Conservation (phyloP, 2,888 invertebrate genomes). For the Drosophila kambysellisi region DNA sequence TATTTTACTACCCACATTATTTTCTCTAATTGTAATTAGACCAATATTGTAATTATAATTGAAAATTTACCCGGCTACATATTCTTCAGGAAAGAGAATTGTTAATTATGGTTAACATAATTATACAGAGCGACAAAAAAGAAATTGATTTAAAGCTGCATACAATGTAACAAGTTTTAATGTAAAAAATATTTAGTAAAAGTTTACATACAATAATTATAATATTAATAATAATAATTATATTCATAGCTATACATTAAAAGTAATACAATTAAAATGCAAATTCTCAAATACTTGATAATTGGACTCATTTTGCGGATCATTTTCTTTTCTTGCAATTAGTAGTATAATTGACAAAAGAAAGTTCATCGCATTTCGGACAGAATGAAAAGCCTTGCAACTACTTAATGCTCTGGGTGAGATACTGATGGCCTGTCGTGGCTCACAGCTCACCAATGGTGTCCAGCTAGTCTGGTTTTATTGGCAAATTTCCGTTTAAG, state of each 20-base stretch:
- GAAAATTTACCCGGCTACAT: slow-evolving; percentile 28
- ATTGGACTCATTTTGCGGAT: slow-evolving; percentile 20
- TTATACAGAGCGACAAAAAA: slow-evolving; percentile 17
- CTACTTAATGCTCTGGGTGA: slow-evolving; percentile 86
- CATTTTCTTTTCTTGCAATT: neutral
- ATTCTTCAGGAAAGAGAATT: neutral
- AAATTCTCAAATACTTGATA: slow-evolving; percentile 56
- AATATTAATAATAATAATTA: slow-evolving; percentile 49
- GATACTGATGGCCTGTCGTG: slow-evolving; percentile 86
- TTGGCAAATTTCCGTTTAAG: too few relatives aligned
- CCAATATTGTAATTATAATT: neutral
- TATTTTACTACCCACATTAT: neutral
- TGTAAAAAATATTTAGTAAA: slow-evolving; percentile 54
- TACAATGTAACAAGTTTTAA: slow-evolving; percentile 67
- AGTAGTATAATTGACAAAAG: slow-evolving; percentile 36
- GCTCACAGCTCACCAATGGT: slow-evolving; percentile 89
- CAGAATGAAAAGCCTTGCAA: slow-evolving; percentile 1
- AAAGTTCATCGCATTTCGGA: slow-evolving; percentile 15
- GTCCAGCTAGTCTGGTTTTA: slow-evolving; percentile 85
- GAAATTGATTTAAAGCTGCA: slow-evolving; percentile 32
- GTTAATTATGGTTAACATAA: neutral
- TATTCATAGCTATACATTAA: slow-evolving; percentile 60
- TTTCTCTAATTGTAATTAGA: slow-evolving; percentile 2
- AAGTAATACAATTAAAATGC: slow-evolving; percentile 64
- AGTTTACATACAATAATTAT: slow-evolving; percentile 22